Percentiles rank a stretch among this genome's conserved stretches.
These are phyloP conservation scores for Podilymbus podiceps DNA, from an alignment of 2,113 vertebrate genomes.

Conservation along the genomic window DNA sequence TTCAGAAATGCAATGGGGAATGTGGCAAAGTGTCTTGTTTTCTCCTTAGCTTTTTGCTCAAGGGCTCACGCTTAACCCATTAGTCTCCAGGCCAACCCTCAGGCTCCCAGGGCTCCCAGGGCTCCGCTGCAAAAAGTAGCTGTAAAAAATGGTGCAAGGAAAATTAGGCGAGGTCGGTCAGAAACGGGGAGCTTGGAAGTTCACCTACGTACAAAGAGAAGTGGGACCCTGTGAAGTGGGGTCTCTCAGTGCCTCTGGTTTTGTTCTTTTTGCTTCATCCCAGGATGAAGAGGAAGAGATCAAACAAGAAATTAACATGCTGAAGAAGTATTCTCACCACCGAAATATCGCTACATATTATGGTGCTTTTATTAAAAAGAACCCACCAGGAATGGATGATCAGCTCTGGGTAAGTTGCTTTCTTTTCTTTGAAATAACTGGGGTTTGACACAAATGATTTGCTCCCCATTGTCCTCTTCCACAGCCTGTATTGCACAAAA, in stretches of 20 bases:
- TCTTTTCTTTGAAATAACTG: neutral
- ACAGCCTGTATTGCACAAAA: neutral
- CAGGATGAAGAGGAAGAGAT: conserved; percentile 99
- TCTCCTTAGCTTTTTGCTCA: neutral
- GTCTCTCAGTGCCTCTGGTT: neutral
- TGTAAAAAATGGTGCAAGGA: neutral
- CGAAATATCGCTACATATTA: conserved; percentile 98
- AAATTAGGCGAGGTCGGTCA: neutral
- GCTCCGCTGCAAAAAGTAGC: neutral
- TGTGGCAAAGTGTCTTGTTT: neutral
- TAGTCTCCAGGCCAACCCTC: neutral
- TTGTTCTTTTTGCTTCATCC: neutral
- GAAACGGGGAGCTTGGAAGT: neutral
- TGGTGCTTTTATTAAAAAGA: conserved; percentile 98
- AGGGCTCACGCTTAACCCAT: neutral
- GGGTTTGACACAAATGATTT: neutral
- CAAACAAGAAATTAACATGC: conserved; percentile 99
- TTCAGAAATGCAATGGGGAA: neutral
- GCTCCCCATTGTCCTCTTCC: neutral
- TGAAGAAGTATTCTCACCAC: conserved; percentile 98
- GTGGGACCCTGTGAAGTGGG: neutral
- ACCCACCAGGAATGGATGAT: conserved; percentile 95
- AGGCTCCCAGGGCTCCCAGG: neutral
- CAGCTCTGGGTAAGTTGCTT: conserved; percentile 89
- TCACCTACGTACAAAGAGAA: neutral